phyloP scores from a whole-genome alignment of 2,888 invertebrate genomes.

The Gymnoscelis rufifasciata region DNA sequence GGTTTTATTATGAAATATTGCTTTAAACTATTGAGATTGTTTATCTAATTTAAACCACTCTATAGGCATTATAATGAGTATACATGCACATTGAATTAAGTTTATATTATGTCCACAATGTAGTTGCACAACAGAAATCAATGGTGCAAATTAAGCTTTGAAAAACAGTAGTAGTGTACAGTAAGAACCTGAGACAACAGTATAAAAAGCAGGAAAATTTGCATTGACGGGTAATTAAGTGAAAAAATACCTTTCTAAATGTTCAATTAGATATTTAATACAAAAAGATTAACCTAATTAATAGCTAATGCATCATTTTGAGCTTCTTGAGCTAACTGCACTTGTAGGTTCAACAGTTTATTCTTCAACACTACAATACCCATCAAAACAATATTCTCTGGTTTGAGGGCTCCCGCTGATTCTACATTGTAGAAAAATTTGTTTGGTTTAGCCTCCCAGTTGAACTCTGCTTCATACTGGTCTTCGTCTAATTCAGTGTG shows the following conservation, averaged over 20 bases:
- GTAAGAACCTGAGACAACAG: no score
- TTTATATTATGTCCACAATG: no score
- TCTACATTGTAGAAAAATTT: constrained; percentile 99
- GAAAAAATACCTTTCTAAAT: constrained; percentile 9
- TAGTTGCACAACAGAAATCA: no score
- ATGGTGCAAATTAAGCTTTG: no score
- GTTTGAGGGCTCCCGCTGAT: constrained; percentile 94
- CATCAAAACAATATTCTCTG: constrained; percentile 97
- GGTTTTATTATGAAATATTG: no score
- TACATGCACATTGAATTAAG: no score
- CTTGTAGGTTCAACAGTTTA: constrained; percentile 96
- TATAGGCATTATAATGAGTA: no score
- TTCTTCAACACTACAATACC: constrained; percentile 96
- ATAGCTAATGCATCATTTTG: constrained; percentile 90
- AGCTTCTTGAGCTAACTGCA: constrained; percentile 91
- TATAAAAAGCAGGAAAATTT: no score
- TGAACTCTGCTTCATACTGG: constrained; percentile 95
- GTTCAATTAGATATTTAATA: constrained; percentile 1
- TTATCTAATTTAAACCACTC: no score
- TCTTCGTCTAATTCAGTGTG: constrained; percentile 95
- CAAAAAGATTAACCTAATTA: constrained; percentile 50
- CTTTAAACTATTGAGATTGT: no score
- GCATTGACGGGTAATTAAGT: no score
- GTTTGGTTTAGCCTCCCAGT: constrained; percentile 96
- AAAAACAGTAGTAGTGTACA: no score